These are phyloP conservation scores for Microtus pennsylvanicus DNA, from an alignment of 2,113 vertebrate genomes.

Conservation along the genomic window DNA sequence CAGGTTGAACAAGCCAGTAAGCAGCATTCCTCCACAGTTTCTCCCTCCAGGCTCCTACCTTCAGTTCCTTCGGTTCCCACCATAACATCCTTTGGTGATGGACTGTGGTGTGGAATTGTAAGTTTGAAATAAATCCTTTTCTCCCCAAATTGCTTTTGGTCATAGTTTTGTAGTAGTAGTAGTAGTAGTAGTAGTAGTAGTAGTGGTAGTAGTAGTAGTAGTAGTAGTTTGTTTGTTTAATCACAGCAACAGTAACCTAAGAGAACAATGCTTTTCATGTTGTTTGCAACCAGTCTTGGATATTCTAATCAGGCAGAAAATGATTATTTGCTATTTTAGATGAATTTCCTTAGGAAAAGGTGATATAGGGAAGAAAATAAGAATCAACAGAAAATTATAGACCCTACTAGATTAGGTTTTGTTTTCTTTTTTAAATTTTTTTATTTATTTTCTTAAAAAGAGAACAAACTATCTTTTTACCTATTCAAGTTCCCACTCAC, in stretches of 20 bases:
- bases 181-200: no score
- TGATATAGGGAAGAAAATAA: background rate
- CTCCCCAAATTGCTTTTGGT: background rate
- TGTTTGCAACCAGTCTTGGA: background rate
- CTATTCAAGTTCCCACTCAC: no score
- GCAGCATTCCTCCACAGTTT: background rate
- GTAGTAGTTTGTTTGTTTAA: background rate
- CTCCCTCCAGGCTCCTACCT: background rate
- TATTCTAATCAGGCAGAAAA: background rate
- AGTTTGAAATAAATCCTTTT: background rate
- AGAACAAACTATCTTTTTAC: no score
- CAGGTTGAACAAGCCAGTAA: background rate
- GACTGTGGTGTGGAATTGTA: background rate
- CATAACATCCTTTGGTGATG: background rate
- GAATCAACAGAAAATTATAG: background rate
- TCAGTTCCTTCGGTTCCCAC: no score
- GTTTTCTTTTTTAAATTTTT: background rate
- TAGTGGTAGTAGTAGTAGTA: no score
- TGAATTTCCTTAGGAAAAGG: background rate
- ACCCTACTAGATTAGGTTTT: slow-evolving; percentile 10
- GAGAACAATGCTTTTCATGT: background rate
- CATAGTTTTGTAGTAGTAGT: no score
- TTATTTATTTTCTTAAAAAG: no score
- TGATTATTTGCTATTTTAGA: background rate
- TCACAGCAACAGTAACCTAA: background rate